Evolutionary conservation across 2,888 invertebrate genomes (phyloP).

Genomic region (Dynastes tityus): DNA sequence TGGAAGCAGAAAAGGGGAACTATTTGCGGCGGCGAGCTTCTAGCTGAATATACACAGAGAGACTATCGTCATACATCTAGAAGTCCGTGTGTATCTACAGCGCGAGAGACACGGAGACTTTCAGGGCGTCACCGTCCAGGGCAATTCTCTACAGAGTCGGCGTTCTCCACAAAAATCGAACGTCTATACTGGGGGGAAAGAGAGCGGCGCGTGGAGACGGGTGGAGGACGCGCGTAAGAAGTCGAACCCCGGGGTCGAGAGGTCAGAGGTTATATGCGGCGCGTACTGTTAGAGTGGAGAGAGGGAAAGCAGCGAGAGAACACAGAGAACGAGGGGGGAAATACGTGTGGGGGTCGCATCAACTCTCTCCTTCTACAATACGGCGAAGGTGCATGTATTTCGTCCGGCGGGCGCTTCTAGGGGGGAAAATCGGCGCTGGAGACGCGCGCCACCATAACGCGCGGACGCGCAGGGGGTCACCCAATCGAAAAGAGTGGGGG

Average conservation of each 20-base stretch:
- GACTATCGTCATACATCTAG: conserved; percentile 1
- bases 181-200: conserved; percentile 65
- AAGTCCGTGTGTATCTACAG: conserved; percentile 25
- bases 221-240: conserved; percentile 63
- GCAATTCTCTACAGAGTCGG: conserved; percentile 62
- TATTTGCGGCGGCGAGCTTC: conserved; percentile 2
- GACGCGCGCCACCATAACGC: conserved; percentile 34
- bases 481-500: conserved; percentile 54
- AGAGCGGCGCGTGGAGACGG: conserved; percentile 15
- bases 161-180: conserved; percentile 70
- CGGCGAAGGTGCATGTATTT: neutral
- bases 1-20: neutral
- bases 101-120: conserved; percentile 7
- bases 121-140: conserved; percentile 56
- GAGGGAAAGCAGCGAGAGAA: neutral
- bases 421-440: neutral
- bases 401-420: conserved; percentile 1
- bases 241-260: conserved; percentile 63
- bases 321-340: no score
- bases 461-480: conserved; percentile 57
- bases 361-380: conserved; percentile 8
- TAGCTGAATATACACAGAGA: neutral
- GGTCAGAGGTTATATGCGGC: conserved; percentile 61
- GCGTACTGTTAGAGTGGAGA: neutral
- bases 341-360: no score